phyloP scores from a whole-genome alignment of 2,888 invertebrate genomes.

The Conops quadrifasciatus region DNA sequence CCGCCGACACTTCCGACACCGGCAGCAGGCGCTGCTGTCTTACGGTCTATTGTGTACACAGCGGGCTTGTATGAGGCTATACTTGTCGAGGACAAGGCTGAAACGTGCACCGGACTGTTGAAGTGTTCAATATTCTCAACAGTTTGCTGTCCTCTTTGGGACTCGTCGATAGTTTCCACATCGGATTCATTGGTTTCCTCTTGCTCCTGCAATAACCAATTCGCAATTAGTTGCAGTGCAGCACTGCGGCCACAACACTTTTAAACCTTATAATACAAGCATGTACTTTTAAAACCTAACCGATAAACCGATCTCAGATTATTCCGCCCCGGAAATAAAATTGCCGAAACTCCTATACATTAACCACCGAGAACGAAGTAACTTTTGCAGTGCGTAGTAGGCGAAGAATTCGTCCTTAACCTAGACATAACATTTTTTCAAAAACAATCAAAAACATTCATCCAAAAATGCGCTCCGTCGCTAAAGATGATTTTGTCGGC shows the following conservation, averaged over 20 bases:
- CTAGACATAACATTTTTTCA: too few species aligned
- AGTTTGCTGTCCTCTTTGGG: conserved; percentile 48
- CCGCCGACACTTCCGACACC: conserved; percentile 5
- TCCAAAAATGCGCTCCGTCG: too few species aligned
- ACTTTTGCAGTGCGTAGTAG: too few species aligned
- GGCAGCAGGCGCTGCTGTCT: conserved; percentile 5
- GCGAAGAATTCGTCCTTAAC: too few species aligned
- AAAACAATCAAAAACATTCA: too few species aligned
- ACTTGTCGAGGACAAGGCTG: neutral
- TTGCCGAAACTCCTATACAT: too few species aligned
- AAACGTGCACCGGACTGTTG: conserved; percentile 26
- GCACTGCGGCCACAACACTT: too few species aligned
- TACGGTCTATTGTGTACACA: conserved; percentile 30
- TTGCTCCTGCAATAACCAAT: conserved; percentile 54
- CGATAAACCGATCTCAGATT: conserved; percentile 1
- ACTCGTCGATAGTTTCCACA: conserved; percentile 60
- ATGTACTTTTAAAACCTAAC: conserved; percentile 15
- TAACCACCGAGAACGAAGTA: too few species aligned
- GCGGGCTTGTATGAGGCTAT: conserved; percentile 19
- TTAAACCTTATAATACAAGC: too few species aligned
- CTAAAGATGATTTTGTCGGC: too few species aligned
- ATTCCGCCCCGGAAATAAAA: too few species aligned
- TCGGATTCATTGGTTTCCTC: conserved; percentile 65
- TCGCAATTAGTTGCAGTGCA: neutral
- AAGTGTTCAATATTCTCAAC: conserved; percentile 23